Evolutionary conservation across 1,140 invertebrate genomes (phyloP), one percentile per base, ranked within the genome.

Genomic region (Carcinoscorpius rotundicauda): DNA sequence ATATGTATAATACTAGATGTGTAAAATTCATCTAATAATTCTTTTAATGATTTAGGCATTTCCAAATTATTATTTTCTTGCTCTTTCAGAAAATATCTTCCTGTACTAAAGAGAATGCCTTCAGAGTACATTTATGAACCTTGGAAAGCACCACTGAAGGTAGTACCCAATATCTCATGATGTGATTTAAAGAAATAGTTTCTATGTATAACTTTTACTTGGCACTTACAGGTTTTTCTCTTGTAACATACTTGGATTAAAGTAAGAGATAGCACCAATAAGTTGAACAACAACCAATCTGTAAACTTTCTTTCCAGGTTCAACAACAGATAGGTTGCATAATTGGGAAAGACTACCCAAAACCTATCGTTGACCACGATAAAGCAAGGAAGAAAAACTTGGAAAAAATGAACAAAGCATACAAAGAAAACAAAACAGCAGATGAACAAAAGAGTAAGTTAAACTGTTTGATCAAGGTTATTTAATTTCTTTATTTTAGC

Each of bases 51-150:
- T 55, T 4, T n/a, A 66, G 64, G 60, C 10, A 61, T 66, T 64
- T 57, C 56, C 52, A 29, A 29, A 29, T 29, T 29, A 62, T 50
- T 29, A 58, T 57, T 48, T 60, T 53, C 8, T 49, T 64, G 3
- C 68, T 65, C 51, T 73, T 71, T 49, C 63, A 80, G 77, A 57
- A 75, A 76, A 11, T 81, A 80, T 71, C 67, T 81, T 4, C 78
- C 78, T 48, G 75, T 76, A 51, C 65, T 81, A 58, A 76, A 76
- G 63, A 72, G 76, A 49, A 75, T 78, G 71, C 77, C 78, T 29
- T 58, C 76, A 50, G 73, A 76, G 65, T 80, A 78, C 63, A 71
- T 81, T 57, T 81, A 78, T 74, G 76, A 80, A 66, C 80, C 80
- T 0, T 81, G 79, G 79, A 78, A 77, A 68, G 78, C 80, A 11